Base-by-base conservation (phyloP, 2,888 invertebrate species). In the Polyommatus iphigenia region DNA sequence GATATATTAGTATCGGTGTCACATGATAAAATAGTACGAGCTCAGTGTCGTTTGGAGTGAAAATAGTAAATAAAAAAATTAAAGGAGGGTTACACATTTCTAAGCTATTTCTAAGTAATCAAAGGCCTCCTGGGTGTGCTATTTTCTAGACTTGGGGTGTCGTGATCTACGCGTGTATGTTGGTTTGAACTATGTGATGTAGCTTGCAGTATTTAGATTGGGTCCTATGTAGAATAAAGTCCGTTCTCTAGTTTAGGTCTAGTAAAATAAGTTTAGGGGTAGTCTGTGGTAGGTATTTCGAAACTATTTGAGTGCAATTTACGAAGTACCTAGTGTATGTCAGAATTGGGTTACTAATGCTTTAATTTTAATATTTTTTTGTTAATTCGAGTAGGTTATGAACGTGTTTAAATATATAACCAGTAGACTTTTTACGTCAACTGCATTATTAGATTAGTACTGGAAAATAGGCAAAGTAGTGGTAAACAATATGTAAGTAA, bases 1-100 rank as follows among this genome's bases (percentile, higher is more conserved):
- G 83, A 84, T 83, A 86, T 85, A 83, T 32, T 84, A 85, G 83
- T 84, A 78, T 73, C 76, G 20, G 36, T 78, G 76, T 78, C 79
- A 79, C 77, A 75, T 36, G 32, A 36, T 13, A 32, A 67, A 29
- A 15, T 67, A 24, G 62, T 13, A 62, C 1, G 15, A 32, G 67
- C 67, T 67, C 29, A 29, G 29, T 24, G 4, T 10, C 4, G 8
- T 24, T 4, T 62, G 10, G 3, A 62, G 62, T 24, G 62, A 1
- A 24, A 62, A 62, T 59, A 59, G 59, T 59, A 59, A 59, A 59
- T n/a, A n/a, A 59, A 59, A 57, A 59, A 59, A 46, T 46, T 3
- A 46, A 46, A 46, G 46, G 3, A 6, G 0, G 59, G 15, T 59
- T 4, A 24, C 62, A 20, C 13, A 13, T 24, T 24, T 62, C 62